Conservation (phyloP, 2,888 invertebrate species). For the Lepetodrilus schrolli region DNA sequence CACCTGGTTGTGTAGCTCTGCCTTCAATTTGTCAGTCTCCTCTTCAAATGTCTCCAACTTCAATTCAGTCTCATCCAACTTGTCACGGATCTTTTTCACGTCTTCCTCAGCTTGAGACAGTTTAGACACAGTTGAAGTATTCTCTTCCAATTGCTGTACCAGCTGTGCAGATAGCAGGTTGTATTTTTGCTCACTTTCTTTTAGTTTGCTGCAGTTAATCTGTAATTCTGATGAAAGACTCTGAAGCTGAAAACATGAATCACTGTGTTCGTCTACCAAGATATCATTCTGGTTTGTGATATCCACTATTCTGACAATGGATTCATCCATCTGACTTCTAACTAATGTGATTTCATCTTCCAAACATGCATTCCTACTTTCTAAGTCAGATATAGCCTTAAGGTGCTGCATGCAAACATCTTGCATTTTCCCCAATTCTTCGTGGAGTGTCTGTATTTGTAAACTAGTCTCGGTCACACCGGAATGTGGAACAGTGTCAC, state of each 20-base stretch:
- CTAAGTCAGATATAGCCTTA: background rate
- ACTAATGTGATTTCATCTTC: background rate
- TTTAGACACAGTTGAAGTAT: background rate
- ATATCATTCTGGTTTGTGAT: background rate
- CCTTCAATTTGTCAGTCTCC: background rate
- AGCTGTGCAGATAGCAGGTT: background rate
- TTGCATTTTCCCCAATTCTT: background rate
- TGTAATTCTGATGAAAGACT: constrained; percentile 16
- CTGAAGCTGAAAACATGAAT: background rate
- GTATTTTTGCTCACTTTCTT: background rate
- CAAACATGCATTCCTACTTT: background rate
- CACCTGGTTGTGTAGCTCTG: background rate
- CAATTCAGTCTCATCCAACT: background rate
- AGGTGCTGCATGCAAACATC: background rate
- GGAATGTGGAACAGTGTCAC: too few relatives aligned
- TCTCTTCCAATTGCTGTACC: background rate
- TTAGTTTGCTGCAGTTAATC: background rate
- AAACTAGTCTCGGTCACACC: background rate
- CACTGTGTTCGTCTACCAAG: background rate
- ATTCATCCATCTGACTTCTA: background rate
- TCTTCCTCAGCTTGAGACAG: background rate
- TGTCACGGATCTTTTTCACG: background rate
- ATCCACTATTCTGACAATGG: background rate
- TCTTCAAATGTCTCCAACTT: background rate
- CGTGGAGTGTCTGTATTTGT: background rate